Evolutionary conservation across 2,113 vertebrate species (phyloP).

Genomic region (Amia ocellicauda): DNA sequence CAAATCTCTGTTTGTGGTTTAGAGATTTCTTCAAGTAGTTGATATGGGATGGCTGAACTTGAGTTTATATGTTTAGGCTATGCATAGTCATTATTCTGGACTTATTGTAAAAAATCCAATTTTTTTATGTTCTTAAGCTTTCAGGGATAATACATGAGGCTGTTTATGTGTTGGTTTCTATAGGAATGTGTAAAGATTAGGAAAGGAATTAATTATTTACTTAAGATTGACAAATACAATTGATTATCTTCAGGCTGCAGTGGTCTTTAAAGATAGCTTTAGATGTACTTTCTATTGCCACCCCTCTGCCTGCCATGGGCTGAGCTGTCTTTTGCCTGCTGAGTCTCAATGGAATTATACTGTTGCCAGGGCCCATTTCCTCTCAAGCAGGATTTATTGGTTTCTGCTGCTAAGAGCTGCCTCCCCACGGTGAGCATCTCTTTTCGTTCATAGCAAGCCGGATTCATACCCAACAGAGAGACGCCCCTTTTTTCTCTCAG

Average conservation of each 20-base stretch:
- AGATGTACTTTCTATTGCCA: slow-evolving; percentile 10
- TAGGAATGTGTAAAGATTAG: slow-evolving; percentile 25
- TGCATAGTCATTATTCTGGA: no score
- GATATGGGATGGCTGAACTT: no score
- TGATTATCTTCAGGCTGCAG: slow-evolving; percentile 34
- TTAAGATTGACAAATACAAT: slow-evolving; percentile 44
- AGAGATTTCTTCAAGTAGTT: no score
- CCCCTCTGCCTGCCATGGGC: slow-evolving; percentile 11
- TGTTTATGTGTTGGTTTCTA: no score
- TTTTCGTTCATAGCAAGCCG: slow-evolving; percentile 17
- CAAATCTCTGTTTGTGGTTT: no score
- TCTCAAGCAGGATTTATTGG: slow-evolving; percentile 36
- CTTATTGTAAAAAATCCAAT: no score
- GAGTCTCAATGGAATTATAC: slow-evolving; percentile 35
- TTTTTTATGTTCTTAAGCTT: no score
- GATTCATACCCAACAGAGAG: neutral
- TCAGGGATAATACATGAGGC: no score
- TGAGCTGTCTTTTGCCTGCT: slow-evolving; percentile 23
- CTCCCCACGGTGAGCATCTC: slow-evolving; percentile 16
- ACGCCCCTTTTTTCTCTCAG: neutral
- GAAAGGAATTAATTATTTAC: slow-evolving; percentile 21
- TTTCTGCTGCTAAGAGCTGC: slow-evolving; percentile 22
- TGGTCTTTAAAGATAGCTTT: slow-evolving; percentile 27
- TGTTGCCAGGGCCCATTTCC: slow-evolving; percentile 8
- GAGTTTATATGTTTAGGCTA: no score